Conservation (phyloP, 2,113 vertebrate genomes). For the Hippocampus zosterae region DNA sequence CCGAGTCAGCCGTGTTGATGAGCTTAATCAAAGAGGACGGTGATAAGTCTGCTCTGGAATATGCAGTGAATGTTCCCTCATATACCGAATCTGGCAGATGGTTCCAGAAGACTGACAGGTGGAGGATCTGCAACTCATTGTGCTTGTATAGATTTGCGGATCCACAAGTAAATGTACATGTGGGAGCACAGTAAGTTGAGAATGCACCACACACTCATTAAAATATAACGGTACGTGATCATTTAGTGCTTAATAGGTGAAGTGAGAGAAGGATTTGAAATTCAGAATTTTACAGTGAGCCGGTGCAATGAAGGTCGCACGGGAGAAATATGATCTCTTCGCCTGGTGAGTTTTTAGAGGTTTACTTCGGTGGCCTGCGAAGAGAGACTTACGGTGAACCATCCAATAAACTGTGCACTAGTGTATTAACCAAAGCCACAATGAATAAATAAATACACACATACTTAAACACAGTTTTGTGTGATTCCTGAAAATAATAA, state of each 20-base stretch:
- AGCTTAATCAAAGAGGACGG: background rate
- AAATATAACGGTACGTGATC: background rate
- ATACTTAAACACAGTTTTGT: too few relatives aligned
- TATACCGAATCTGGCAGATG: background rate
- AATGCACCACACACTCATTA: background rate
- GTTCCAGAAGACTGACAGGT: background rate
- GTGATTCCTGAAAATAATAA: too few relatives aligned
- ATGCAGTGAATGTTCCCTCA: background rate
- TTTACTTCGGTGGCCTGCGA: background rate
- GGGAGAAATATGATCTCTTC: background rate
- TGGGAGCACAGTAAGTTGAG: background rate
- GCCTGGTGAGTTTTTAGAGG: background rate
- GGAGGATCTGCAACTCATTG: background rate
- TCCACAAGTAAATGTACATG: background rate
- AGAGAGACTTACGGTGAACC: background rate
- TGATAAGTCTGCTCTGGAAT: background rate
- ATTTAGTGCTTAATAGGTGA: background rate
- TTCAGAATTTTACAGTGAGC: background rate
- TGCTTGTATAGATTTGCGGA: background rate
- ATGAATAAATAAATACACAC: too few relatives aligned
- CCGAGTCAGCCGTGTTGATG: background rate
- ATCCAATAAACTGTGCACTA: background rate
- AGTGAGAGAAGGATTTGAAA: background rate
- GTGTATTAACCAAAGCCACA: background rate
- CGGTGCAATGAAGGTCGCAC: background rate